Conservation (phyloP, 2,888 invertebrate species). For the Cataglyphis altisquamis region DNA sequence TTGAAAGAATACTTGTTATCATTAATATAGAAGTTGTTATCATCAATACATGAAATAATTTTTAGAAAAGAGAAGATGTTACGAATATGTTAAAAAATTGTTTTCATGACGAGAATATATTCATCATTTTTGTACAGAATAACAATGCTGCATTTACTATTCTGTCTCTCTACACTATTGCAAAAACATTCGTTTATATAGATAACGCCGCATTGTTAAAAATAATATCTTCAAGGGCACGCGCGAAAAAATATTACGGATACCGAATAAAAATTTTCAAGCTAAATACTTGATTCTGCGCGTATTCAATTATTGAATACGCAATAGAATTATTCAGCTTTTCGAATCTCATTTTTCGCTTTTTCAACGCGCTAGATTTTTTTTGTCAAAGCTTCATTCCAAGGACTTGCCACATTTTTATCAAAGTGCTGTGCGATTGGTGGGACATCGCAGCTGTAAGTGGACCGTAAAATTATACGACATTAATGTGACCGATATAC, state of each 20-base stretch:
- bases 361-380: background rate
- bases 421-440: slow-evolving; percentile 45
- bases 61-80: background rate
- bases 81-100: background rate
- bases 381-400: slow-evolving; percentile 26
- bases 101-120: background rate
- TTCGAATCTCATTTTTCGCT: slow-evolving; percentile 11
- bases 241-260: background rate
- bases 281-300: background rate
- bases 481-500: slow-evolving; percentile 68
- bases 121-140: background rate
- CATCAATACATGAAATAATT: background rate
- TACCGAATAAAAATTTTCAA: slow-evolving; percentile 30
- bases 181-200: background rate
- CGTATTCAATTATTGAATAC: slow-evolving; percentile 15
- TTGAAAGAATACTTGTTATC: background rate
- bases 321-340: slow-evolving; percentile 27
- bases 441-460: slow-evolving; percentile 21
- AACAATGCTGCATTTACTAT: slow-evolving; percentile 2
- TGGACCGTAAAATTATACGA: slow-evolving; percentile 72
- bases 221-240: slow-evolving; percentile 22
- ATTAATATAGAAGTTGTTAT: background rate
- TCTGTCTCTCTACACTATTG: background rate
- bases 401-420: slow-evolving; percentile 42
- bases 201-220: background rate